Evolutionary conservation across 2,888 invertebrate species (phyloP), one percentile per base, ranked within the genome.

Genomic region (Camponotus fellah): DNA sequence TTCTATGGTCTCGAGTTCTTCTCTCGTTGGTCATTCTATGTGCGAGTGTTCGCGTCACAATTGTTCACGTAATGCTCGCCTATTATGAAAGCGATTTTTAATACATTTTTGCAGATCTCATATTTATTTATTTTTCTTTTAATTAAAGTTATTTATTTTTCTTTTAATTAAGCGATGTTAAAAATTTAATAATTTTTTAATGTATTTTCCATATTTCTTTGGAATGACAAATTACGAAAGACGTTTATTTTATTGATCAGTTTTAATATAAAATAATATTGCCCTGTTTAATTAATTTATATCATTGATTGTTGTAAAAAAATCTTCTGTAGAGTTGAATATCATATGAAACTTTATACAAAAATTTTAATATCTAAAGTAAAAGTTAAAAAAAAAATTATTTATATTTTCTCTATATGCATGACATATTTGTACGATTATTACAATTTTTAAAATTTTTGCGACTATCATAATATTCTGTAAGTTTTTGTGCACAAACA

Each of bases 1-100:
- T 56, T 9, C 49, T 53, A 8, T 34, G 12, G 21, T 43, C 40
- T 79, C 68, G 26, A 21, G n/a, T 53, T 53, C 43, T 46, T 26
- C 40, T 65, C 37, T 77, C 77, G 83, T 86, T 81, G 83, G 66
- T 72, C 72, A 71, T 83, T 34, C 46, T 46, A 60, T 69, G 56
- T 71, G 58, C 53, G 43, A 80, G 65, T 49, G 69, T 62, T 32
- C 46, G 49, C 64, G 65, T 69, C 68, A 62, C 81, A 62, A 84
- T 84, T 85, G 71, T 72, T 69, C 72, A 21, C 72, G 17, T 62
- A 68, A 75, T 77, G 66, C 46, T 60, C 6, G 43, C 34, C 8
- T 34, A 10, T 62, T 34, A 49, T 40, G 62, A 49, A 62, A 56
- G 72, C 64, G n/a, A 83, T 65, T 62, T 56, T 37, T 40, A 46